These are phyloP conservation scores for Abscondita cerata DNA, from an alignment of 2,888 invertebrate species.

Conservation along the genomic window DNA sequence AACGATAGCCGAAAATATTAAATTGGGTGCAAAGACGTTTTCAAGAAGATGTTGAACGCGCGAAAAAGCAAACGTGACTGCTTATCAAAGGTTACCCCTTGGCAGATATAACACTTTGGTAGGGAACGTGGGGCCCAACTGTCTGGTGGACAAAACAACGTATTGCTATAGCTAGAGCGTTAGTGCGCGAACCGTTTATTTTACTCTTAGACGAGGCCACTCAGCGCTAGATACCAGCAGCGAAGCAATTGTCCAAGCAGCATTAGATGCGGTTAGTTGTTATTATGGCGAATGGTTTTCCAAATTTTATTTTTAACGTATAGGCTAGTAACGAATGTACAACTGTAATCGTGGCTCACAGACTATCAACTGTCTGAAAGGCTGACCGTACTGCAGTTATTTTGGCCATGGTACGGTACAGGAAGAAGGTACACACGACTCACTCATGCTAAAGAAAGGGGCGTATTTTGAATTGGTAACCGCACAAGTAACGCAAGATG, in stretches of 20 bases:
- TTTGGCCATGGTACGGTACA: constrained; percentile 68
- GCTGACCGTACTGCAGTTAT: constrained; percentile 79
- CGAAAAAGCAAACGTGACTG: constrained; percentile 79
- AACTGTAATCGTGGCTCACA: constrained; percentile 80
- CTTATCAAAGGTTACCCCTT: constrained; percentile 77
- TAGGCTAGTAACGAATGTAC: constrained; percentile 77
- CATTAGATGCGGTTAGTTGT: constrained; percentile 69
- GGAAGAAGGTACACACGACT: constrained; percentile 74
- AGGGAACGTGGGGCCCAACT: constrained; percentile 84
- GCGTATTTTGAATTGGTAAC: constrained; percentile 74
- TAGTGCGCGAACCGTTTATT: constrained; percentile 81
- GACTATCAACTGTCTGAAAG: constrained; percentile 75
- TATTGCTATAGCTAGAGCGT: constrained; percentile 87
- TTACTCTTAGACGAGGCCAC: constrained; percentile 87
- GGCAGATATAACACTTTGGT: constrained; percentile 83
- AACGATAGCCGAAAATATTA: constrained; percentile 82
- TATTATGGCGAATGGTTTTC: constrained; percentile 26
- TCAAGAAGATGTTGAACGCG: constrained; percentile 71
- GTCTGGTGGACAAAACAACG: constrained; percentile 92
- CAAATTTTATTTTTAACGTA: too few species aligned
- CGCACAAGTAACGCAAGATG: constrained; percentile 60
- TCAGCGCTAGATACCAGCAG: constrained; percentile 87
- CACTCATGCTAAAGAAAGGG: constrained; percentile 70
- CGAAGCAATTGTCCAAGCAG: constrained; percentile 85
- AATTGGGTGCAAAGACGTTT: constrained; percentile 72